These are phyloP conservation scores for Pseudomugil tenellus DNA, from an alignment of 2,797 vertebrate genomes.

Conservation along the genomic window DNA sequence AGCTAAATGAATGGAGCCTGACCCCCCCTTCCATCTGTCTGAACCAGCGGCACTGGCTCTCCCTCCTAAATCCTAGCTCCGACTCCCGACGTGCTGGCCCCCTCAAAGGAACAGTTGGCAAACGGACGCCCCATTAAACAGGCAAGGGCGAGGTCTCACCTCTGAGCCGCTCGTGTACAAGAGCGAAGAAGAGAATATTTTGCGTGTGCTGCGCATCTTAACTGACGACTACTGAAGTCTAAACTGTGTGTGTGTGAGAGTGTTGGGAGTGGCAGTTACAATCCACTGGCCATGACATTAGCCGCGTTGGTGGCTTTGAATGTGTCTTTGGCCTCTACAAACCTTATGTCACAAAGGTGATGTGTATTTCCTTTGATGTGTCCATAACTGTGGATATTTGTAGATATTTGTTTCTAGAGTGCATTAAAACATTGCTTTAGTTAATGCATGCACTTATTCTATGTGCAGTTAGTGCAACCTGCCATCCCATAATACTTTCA, in stretches of 20 bases:
- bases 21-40: conserved; percentile 73
- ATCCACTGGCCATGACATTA: conserved; percentile 65
- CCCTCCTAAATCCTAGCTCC: conserved; percentile 78
- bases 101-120: conserved; percentile 83
- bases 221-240: conserved; percentile 13
- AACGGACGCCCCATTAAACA: conserved; percentile 77
- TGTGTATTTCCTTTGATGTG: conserved; percentile 16
- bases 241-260: conserved; percentile 4
- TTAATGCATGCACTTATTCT: background rate
- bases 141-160: conserved; percentile 64
- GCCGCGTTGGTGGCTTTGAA: conserved; percentile 57
- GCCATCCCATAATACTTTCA: background rate
- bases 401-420: background rate
- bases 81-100: conserved; percentile 72
- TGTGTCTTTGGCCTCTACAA: conserved; percentile 39
- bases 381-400: background rate
- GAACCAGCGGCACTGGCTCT: conserved; percentile 78
- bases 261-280: conserved; percentile 38
- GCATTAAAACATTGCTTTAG: background rate
- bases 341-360: conserved; percentile 30
- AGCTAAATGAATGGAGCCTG: conserved; percentile 79
- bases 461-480: background rate
- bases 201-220: conserved; percentile 5
- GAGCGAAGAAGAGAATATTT: conserved; percentile 21
- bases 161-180: conserved; percentile 58